phyloP scores from a whole-genome alignment of 2,797 vertebrate species.

The Heliangelus exortis region DNA sequence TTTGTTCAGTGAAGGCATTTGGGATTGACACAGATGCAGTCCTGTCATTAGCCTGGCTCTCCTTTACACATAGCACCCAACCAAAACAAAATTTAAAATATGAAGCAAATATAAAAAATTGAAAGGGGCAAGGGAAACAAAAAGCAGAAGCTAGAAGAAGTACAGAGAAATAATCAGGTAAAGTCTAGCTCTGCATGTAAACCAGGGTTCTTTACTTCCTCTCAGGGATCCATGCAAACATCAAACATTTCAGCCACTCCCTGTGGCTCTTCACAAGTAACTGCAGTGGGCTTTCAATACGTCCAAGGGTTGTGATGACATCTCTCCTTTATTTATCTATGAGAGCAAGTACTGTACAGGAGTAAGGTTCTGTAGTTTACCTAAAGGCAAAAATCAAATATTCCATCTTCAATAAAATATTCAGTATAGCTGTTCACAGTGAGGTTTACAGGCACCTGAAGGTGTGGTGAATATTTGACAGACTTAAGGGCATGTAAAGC shows the following conservation, averaged over 20 bases:
- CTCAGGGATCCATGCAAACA: background rate
- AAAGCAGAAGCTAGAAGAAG: background rate
- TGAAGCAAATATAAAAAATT: background rate
- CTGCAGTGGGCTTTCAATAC: background rate
- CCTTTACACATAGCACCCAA: background rate
- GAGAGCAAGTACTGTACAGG: background rate
- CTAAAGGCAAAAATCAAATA: background rate
- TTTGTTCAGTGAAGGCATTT: slow-evolving; percentile 29
- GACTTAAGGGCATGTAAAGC: background rate
- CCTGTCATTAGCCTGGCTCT: background rate
- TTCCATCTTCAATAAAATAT: background rate
- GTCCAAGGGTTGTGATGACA: background rate
- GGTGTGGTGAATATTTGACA: background rate
- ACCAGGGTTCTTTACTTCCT: background rate
- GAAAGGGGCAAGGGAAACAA: background rate
- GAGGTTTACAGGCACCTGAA: background rate
- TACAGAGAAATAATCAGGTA: background rate
- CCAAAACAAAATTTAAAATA: background rate
- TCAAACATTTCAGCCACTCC: background rate
- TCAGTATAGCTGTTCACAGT: background rate
- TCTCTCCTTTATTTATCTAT: background rate
- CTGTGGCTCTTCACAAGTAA: background rate
- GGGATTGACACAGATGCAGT: slow-evolving; percentile 11
- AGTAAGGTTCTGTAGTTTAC: background rate
- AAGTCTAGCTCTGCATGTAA: background rate